Base-by-base conservation (phyloP, 2,888 invertebrate genomes). In the Hymenopus coronatus region DNA sequence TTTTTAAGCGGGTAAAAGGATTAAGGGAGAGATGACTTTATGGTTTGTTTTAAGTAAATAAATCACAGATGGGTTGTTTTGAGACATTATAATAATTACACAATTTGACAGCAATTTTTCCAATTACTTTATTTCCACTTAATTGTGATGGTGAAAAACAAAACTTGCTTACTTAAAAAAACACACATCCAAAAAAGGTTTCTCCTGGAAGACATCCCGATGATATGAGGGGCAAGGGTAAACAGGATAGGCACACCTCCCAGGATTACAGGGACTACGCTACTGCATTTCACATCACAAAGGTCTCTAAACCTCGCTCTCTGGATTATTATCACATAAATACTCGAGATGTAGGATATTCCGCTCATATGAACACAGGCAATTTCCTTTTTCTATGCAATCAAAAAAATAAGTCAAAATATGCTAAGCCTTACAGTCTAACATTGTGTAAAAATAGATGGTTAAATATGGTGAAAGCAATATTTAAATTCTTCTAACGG, bases 111-210 rank as follows among this genome's bases (percentile, higher is more conserved):
- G 54, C 81, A 86, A 86, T 28, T 28, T 87, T 87, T 82, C 28
- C 81, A 87, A 87, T 81, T 25, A 30, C 30, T 87, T 87, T 87
- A 87, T 87, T 87, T 33, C 82, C 87, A 87, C 82, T 87, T 33
- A 82, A 87, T 87, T 33, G 82, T 87, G 87, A 87, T 87, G 87
- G 87, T 82, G 87, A 87, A 87, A 87, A 87, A 87, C 33, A 87
- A 87, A 87, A 87, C 15, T 30, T 28, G 15, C 27, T 82, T 33
- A n/a, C 27, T 27, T 82, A 82, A 33, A 82, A 87, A 87, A 81
- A 87, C 87, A 87, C 82, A 87, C 82, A 87, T 87, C 81, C 33
- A 30, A 82, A 82, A 87, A 40, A 27, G 33, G 30, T 33, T 30
- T 82, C 33, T 87, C 82, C 70, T 87, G 87, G 87, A 87, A 87